Percentiles rank a stretch among this genome's conserved stretches.
These are phyloP conservation scores for Raja brachyura DNA, from an alignment of 2,113 vertebrate genomes.

Conservation along the genomic window DNA sequence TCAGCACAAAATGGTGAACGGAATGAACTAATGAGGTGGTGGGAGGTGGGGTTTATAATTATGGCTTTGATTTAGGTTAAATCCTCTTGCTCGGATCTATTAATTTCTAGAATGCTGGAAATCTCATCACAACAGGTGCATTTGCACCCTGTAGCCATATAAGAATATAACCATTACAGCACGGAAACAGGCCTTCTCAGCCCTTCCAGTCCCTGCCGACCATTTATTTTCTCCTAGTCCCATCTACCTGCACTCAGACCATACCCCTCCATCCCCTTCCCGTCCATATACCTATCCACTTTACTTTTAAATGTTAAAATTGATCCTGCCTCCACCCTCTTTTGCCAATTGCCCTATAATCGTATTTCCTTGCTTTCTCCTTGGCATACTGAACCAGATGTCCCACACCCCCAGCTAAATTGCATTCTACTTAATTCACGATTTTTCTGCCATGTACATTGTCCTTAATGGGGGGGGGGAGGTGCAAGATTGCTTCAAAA, in stretches of 20 bases:
- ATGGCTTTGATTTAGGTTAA: not conserved
- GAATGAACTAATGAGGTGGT: not conserved
- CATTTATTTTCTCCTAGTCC: too few species aligned
- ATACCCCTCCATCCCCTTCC: too few species aligned
- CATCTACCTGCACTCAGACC: too few species aligned
- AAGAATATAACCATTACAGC: too few species aligned
- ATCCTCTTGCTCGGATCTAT: not conserved
- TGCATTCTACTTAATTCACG: not conserved
- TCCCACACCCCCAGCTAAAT: not conserved
- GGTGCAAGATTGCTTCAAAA: too few species aligned
- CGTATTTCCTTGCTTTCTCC: not conserved
- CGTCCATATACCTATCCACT: too few species aligned
- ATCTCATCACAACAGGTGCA: not conserved
- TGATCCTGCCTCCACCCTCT: too few species aligned
- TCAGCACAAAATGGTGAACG: not conserved
- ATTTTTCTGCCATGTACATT: not conserved
- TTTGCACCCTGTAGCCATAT: too few species aligned
- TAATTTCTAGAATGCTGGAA: not conserved
- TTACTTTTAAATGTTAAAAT: too few species aligned
- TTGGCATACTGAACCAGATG: not conserved
- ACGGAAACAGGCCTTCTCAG: too few species aligned
- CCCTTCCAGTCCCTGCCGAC: too few species aligned
- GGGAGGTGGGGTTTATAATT: not conserved
- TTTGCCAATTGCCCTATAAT: not conserved
- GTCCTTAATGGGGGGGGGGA: too few species aligned